A percentile compares a stretch with the other conserved stretches of the same genome.
phyloP scores from a whole-genome alignment of 2,888 invertebrate genomes.

The Torymus auratus region DNA sequence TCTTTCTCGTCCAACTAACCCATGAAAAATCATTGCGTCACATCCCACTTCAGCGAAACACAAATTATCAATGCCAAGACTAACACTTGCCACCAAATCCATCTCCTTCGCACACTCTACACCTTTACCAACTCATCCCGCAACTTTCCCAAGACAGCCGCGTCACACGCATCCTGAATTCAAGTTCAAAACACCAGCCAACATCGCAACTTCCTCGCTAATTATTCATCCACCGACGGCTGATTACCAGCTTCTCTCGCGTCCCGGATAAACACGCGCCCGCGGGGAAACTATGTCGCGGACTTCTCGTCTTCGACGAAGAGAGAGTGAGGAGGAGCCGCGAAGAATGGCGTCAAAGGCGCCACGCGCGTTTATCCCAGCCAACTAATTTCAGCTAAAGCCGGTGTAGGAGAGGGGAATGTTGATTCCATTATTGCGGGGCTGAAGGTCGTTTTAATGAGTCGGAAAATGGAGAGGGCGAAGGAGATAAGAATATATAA shows the following conservation, averaged over 20 bases:
- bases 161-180: no score
- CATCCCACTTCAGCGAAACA: no score
- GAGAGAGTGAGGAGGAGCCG: background rate
- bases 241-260: conserved; percentile 1
- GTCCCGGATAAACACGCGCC: background rate
- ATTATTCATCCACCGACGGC: background rate
- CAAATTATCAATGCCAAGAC: no score
- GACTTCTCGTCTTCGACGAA: no score
- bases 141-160: no score
- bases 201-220: background rate
- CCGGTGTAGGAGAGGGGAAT: background rate
- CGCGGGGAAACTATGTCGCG: conserved; percentile 2
- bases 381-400: conserved; percentile 29
- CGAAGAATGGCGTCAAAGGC: no score
- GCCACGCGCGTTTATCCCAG: no score
- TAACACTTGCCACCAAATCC: no score
- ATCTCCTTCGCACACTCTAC: no score
- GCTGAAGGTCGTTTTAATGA: conserved; percentile 17
- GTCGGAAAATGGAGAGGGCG: conserved; percentile 10
- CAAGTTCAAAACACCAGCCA: background rate
- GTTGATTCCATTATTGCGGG: conserved; percentile 17
- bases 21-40: no score
- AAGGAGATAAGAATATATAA: conserved; percentile 20
- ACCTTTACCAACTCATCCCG: no score
- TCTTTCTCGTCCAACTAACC: no score